Base-by-base conservation (phyloP, 2,113 vertebrate genomes). In the Dipodomys stephensi region DNA sequence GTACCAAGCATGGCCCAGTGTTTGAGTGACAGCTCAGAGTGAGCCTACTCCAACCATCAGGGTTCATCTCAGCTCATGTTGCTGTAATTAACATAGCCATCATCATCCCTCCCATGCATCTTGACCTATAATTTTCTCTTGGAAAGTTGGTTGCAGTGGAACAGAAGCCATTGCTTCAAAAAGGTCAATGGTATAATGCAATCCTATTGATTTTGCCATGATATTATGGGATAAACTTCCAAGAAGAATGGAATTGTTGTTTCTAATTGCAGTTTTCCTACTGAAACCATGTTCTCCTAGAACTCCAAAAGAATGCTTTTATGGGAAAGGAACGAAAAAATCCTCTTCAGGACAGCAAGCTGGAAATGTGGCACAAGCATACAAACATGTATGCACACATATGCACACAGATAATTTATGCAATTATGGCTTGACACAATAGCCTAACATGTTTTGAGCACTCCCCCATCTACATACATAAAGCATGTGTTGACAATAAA, bases 401-500 rank as follows among this genome's bases (percentile, higher is more conserved):
- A 44, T 23, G 32, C 9, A 82, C 28, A 71, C 12, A 85, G 19
- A 91, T 4, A 53, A 88, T 9, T 93, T 94, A 85, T 97, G 94
- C 87, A 97, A 35, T 94, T 68, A 60, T 74, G 91, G 49, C 32
- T 90, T 93, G 25, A 74, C 57, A 84, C 68, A 91, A 19, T 74
- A 67, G 20, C 87, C 69, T 28, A 94, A 7, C 87, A 44, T 91
- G 39, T 78, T 97, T 91, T 93, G 27, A 83, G 96, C 84, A 84
- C 53, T 88, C 73, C 90, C 87, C 92, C 88, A 64, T 22, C 32
- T 25, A 77, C 53, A 25, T 46, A 84, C 83, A 86, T 92, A 94
- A 60, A 93, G 65, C 53, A 91, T 93, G 97, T 94, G 97, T 96
- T 97, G 96, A 94, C 95, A 97, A 97, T 91, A 96, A 94, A 95